phyloP scores from a whole-genome alignment of 2,797 vertebrate species.

The Channa striata region DNA sequence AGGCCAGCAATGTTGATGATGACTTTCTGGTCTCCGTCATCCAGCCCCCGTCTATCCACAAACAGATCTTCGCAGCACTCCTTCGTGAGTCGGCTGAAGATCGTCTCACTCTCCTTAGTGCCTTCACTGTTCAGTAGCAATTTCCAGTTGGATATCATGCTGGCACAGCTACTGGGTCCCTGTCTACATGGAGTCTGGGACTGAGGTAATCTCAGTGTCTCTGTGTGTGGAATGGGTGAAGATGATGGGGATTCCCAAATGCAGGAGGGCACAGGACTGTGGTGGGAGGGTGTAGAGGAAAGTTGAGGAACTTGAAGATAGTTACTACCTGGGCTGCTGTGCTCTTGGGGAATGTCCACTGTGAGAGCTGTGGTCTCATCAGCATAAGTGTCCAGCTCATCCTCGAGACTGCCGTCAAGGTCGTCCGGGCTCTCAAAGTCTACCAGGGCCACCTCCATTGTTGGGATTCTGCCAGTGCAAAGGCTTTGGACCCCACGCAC shows the following conservation, averaged over 20 bases:
- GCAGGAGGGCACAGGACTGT: conserved; percentile 49
- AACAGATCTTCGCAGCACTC: conserved; percentile 89
- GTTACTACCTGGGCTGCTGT: conserved; percentile 53
- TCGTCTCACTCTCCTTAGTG: conserved; percentile 85
- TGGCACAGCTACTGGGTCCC: conserved; percentile 83
- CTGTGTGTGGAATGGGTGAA: conserved; percentile 37
- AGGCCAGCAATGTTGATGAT: conserved; percentile 97
- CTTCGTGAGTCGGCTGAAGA: conserved; percentile 88
- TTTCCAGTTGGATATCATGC: conserved; percentile 91
- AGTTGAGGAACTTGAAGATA: conserved; percentile 53
- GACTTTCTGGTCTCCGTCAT: conserved; percentile 92
- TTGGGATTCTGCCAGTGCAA: conserved; percentile 73
- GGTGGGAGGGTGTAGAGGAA: conserved; percentile 44
- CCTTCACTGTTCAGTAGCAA: conserved; percentile 87
- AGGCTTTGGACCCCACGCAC: conserved; percentile 47
- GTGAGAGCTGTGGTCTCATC: conserved; percentile 82
- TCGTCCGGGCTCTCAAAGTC: conserved; percentile 90
- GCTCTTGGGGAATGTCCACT: conserved; percentile 70
- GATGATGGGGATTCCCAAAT: conserved; percentile 72
- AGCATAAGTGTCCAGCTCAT: conserved; percentile 84
- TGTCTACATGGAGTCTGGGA: conserved; percentile 74
- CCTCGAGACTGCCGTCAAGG: conserved; percentile 79
- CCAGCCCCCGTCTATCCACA: conserved; percentile 84
- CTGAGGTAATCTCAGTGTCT: conserved; percentile 58
- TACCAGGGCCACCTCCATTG: conserved; percentile 94